Conservation (phyloP, 2,113 vertebrate genomes). For the Monarcha castaneiventris region DNA sequence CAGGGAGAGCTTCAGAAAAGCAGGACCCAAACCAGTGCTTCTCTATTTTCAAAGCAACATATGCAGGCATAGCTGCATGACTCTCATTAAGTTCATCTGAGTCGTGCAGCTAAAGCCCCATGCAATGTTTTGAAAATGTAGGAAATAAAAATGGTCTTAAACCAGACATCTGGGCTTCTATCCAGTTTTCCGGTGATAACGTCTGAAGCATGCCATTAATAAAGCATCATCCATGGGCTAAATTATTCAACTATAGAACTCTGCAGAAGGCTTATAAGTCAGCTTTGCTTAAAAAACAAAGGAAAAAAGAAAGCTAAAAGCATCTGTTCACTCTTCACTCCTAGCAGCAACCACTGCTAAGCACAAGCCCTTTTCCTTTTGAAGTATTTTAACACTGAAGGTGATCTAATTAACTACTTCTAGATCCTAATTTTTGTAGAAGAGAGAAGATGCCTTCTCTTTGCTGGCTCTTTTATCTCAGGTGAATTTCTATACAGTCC, state of each 20-base stretch:
- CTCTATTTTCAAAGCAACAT: conserved; percentile 20
- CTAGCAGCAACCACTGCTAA: not conserved
- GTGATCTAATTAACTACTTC: not conserved
- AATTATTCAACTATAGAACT: conserved; percentile 24
- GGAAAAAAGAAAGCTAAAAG: not conserved
- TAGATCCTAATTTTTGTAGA: not conserved
- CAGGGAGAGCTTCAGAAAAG: conserved; percentile 30
- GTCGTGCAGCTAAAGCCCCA: conserved; percentile 50
- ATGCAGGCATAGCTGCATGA: conserved; percentile 23
- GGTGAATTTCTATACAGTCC: not conserved
- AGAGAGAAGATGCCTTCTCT: not conserved
- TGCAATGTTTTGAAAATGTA: conserved; percentile 57
- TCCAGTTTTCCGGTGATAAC: not conserved
- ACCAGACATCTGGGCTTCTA: conserved; percentile 19
- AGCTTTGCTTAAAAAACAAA: not conserved
- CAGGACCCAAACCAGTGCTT: not conserved
- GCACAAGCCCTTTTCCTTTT: not conserved
- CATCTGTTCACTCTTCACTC: not conserved
- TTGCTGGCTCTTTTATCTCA: not conserved
- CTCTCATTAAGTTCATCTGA: conserved; percentile 48
- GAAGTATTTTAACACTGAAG: not conserved
- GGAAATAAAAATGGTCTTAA: conserved; percentile 33
- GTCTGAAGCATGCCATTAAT: conserved; percentile 40
- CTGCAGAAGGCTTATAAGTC: not conserved
- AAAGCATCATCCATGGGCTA: conserved; percentile 5